These are phyloP conservation scores for Pseudeuparius sepicola DNA, from an alignment of 2,888 invertebrate genomes.

Conservation along the genomic window DNA sequence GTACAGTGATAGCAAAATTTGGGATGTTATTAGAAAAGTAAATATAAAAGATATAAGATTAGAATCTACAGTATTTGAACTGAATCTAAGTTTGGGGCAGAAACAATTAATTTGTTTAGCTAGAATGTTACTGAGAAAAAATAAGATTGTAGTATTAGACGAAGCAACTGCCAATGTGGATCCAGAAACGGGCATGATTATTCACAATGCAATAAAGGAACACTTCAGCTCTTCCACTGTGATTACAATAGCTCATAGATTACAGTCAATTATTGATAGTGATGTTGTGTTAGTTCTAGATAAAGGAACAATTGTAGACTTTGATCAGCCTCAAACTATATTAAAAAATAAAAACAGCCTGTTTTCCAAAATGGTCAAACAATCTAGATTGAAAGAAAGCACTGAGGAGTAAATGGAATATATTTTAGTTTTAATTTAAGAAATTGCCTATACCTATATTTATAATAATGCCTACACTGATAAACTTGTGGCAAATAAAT, in stretches of 20 bases:
- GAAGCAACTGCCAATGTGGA: slow-evolving; percentile 84
- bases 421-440: background rate
- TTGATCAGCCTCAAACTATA: slow-evolving; percentile 62
- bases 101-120: slow-evolving; percentile 61
- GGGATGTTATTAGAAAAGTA: slow-evolving; percentile 32
- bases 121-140: slow-evolving; percentile 45
- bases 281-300: slow-evolving; percentile 75
- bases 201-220: slow-evolving; percentile 62
- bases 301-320: slow-evolving; percentile 64
- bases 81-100: slow-evolving; percentile 41
- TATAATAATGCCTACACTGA: no score
- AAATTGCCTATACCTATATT: slow-evolving; percentile 1
- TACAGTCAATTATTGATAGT: slow-evolving; percentile 78
- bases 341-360: slow-evolving; percentile 49
- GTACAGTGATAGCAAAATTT: slow-evolving; percentile 26
- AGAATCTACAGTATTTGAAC: slow-evolving; percentile 34
- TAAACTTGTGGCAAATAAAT: no score
- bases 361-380: slow-evolving; percentile 54
- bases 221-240: slow-evolving; percentile 71
- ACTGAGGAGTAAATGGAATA: no score
- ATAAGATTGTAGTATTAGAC: slow-evolving; percentile 39
- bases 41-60: slow-evolving; percentile 42
- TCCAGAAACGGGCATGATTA: slow-evolving; percentile 62
- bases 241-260: slow-evolving; percentile 72
- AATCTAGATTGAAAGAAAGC: slow-evolving; percentile 15